Conservation (phyloP, 2,888 invertebrate species). For the Erebia aethiops region DNA sequence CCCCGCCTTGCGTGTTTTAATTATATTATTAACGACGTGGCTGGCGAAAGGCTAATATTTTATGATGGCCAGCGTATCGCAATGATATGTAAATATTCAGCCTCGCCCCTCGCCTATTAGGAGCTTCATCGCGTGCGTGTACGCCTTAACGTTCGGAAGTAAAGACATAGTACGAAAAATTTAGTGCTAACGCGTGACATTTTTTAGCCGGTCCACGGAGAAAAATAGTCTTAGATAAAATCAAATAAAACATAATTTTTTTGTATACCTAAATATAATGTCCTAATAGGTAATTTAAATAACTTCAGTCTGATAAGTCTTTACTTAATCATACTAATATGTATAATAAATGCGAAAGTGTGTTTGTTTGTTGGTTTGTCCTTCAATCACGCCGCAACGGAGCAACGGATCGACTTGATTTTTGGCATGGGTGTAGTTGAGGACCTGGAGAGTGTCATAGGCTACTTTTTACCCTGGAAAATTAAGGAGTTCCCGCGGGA, state of each 20-base stretch:
- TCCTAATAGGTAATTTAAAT: no score
- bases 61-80: slow-evolving; percentile 78
- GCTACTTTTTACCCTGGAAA: no score
- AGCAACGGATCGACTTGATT: no score
- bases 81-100: slow-evolving; percentile 82
- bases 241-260: not conserved
- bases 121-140: slow-evolving; percentile 70
- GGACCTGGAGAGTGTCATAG: no score
- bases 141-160: slow-evolving; percentile 74
- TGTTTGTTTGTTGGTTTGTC: no score
- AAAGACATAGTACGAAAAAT: slow-evolving; percentile 72
- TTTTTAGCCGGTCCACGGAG: slow-evolving; percentile 42
- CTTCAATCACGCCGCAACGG: no score
- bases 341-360: no score
- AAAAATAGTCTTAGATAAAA: not conserved
- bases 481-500: no score
- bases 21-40: slow-evolving; percentile 81
- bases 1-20: slow-evolving; percentile 82
- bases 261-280: not conserved
- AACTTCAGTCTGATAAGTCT: no score
- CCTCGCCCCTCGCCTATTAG: slow-evolving; percentile 73
- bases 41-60: slow-evolving; percentile 79
- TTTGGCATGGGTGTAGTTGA: no score
- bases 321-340: no score
- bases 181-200: slow-evolving; percentile 70